Conservation (phyloP, 2,888 invertebrate species). For the Cynaeus angustus region DNA sequence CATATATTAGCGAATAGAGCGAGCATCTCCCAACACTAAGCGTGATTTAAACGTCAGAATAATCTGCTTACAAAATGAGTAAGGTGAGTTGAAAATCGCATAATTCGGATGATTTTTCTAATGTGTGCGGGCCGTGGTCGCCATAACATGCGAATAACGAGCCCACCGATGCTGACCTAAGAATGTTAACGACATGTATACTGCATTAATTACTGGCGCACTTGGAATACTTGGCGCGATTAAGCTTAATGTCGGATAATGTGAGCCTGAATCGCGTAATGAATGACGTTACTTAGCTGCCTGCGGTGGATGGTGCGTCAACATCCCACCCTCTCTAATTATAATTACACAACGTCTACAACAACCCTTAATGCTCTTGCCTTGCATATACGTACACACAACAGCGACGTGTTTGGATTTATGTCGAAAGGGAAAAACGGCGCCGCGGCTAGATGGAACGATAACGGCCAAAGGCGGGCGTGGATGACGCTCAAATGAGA, state of each 20-base stretch:
- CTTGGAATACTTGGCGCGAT: constrained; percentile 68
- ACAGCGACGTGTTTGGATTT: constrained; percentile 38
- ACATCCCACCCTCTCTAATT: constrained; percentile 59
- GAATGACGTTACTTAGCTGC: constrained; percentile 63
- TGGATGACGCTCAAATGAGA: no score
- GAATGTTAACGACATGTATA: constrained; percentile 69
- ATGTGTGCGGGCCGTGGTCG: neutral
- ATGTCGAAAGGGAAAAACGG: constrained; percentile 12
- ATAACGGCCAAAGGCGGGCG: constrained; percentile 1
- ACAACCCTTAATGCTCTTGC: constrained; percentile 41
- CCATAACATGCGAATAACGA: constrained; percentile 54
- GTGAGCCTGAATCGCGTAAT: constrained; percentile 63
- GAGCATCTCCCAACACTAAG: constrained; percentile 24
- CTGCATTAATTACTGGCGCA: constrained; percentile 69
- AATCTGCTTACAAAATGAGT: constrained; percentile 40
- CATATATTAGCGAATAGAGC: constrained; percentile 37
- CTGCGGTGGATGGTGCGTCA: constrained; percentile 59
- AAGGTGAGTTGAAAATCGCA: constrained; percentile 5
- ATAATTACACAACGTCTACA: constrained; percentile 57
- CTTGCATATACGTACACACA: constrained; percentile 28
- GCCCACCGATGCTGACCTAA: constrained; percentile 63
- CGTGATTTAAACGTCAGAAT: constrained; percentile 36
- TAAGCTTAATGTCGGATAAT: constrained; percentile 66
- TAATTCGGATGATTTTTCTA: constrained; percentile 3
- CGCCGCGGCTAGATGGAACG: neutral